These are phyloP conservation scores for Cyphomyrus discorhynchus DNA, from an alignment of 2,113 vertebrate genomes.

Conservation along the genomic window DNA sequence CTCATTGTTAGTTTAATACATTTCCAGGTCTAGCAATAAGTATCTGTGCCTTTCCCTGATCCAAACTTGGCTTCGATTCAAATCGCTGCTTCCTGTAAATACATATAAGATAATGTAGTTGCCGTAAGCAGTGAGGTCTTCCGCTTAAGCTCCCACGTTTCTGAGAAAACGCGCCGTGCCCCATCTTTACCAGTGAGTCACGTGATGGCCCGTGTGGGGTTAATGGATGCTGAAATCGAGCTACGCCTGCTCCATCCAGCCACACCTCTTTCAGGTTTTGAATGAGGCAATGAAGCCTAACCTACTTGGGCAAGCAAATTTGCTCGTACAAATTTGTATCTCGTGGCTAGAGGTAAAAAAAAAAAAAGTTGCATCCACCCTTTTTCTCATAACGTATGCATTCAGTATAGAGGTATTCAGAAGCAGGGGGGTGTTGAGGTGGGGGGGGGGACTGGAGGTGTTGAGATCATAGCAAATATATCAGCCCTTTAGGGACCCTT, in stretches of 20 bases:
- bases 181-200: not conserved
- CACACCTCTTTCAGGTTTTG: not conserved
- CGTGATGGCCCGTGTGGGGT: not conserved
- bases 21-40: not conserved
- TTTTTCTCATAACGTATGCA: too few species aligned
- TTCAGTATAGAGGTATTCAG: not conserved
- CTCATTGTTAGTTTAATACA: not conserved
- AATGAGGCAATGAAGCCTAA: not conserved
- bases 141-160: not conserved
- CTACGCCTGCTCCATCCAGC: not conserved
- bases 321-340: not conserved
- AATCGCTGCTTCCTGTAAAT: not conserved
- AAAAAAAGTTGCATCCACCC: not conserved
- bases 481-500: not conserved
- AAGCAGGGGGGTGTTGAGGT: not conserved
- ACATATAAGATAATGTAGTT: not conserved
- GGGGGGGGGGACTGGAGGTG: not conserved
- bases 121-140: not conserved
- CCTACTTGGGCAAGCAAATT: not conserved
- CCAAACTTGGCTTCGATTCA: not conserved
- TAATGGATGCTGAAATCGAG: not conserved
- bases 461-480: not conserved
- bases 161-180: not conserved
- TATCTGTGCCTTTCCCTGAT: not conserved
- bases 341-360: not conserved